A percentile compares a stretch with the other conserved stretches of the same genome.
Evolutionary conservation across 2,113 vertebrate species (phyloP).

Genomic region (Leptobrachium ailaonicum): DNA sequence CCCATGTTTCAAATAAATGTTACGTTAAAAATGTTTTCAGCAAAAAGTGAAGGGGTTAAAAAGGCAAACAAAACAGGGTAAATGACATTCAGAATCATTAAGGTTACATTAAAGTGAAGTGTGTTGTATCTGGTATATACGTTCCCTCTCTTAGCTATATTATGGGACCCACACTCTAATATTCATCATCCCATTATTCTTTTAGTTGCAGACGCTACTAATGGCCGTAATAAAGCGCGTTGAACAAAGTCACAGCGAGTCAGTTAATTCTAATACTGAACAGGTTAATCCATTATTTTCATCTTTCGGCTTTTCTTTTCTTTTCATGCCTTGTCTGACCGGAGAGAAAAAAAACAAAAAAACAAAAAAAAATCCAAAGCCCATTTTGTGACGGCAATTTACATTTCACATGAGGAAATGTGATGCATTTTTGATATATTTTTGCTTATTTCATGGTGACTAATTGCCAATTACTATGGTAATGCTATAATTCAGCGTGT

Average conservation of each 20-base stretch:
- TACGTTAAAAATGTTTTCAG: no score
- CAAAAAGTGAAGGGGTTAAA: no score
- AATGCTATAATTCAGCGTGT: constrained; percentile 75
- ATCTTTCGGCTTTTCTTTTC: not conserved
- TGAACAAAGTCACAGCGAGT: not conserved
- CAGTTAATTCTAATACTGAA: not conserved
- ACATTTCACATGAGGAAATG: constrained; percentile 68
- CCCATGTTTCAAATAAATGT: no score
- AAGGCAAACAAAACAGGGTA: no score
- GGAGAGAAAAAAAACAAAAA: not conserved
- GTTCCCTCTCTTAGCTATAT: no score
- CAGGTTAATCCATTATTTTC: constrained; percentile 7
- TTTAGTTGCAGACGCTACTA: no score
- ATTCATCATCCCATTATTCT: no score
- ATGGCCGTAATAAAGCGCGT: no score
- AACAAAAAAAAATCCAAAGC: not conserved
- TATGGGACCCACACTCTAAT: no score
- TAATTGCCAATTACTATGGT: constrained; percentile 83
- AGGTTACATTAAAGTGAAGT: no score
- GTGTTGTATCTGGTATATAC: no score
- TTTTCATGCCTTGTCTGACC: constrained; percentile 31
- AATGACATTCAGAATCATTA: no score
- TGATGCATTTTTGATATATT: constrained; percentile 72
- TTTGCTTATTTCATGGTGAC: constrained; percentile 79
- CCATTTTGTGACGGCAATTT: constrained; percentile 32